A percentile compares a stretch with the other conserved stretches of the same genome.
phyloP scores from a whole-genome alignment of 1,140 invertebrate species.

The Drosophila funebris region DNA sequence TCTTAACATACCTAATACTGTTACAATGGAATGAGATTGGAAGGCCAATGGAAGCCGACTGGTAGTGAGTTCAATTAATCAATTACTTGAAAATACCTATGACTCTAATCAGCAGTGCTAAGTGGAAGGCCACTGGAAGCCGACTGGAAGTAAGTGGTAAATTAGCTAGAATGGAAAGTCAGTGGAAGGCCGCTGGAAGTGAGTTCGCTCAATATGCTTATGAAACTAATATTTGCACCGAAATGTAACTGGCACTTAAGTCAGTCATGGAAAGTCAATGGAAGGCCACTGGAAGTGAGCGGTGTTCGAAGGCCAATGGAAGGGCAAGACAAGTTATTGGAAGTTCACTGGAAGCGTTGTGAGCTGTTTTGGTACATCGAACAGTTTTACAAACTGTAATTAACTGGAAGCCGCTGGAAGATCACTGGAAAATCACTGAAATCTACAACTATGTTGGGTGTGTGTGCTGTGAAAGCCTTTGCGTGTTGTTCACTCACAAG shows the following conservation, averaged over 20 bases:
- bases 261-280: neutral
- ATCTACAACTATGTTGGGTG: too few species aligned
- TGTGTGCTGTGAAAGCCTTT: too few species aligned
- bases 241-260: neutral
- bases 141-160: neutral
- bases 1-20: too few species aligned
- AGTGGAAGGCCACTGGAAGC: constrained; percentile 1
- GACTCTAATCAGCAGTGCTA: too few species aligned
- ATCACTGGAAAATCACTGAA: neutral
- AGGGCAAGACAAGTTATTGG: neutral
- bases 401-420: constrained; percentile 5
- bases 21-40: neutral
- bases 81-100: too few species aligned
- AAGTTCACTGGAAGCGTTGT: neutral
- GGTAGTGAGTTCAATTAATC: neutral
- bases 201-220: neutral
- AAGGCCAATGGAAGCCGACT: constrained; percentile 5
- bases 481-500: neutral
- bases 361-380: neutral
- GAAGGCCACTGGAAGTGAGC: neutral
- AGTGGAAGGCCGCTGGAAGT: neutral
- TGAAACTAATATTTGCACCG: neutral
- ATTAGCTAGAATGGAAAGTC: neutral
- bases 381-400: neutral
- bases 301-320: neutral